Conservation (phyloP, 2,113 vertebrate genomes). For the Charina bottae region DNA sequence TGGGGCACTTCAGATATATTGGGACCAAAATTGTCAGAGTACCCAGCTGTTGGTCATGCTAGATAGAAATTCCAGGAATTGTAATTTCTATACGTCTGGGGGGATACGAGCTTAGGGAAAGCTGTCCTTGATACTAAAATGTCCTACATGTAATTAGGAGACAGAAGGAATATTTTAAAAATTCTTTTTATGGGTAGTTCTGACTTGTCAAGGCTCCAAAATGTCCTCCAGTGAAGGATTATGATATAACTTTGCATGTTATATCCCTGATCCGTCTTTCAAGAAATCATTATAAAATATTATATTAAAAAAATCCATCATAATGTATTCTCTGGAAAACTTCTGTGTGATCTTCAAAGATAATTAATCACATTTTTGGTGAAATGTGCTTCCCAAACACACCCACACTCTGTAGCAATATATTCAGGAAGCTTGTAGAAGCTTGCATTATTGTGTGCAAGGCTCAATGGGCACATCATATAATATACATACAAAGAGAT, state of each 20-base stretch:
- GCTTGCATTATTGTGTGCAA: rapidly evolving
- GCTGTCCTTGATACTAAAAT: constrained; percentile 15
- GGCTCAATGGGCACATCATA: not conserved
- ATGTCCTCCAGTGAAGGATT: constrained; percentile 33
- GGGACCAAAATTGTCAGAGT: not conserved
- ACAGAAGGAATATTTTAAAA: not conserved
- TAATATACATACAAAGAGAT: not conserved
- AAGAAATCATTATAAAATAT: constrained; percentile 38
- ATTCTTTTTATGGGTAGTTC: constrained; percentile 5
- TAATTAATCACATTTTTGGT: constrained; percentile 6
- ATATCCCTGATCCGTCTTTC: constrained; percentile 7
- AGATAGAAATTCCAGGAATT: not conserved
- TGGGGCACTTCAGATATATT: not conserved
- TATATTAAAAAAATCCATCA: constrained; percentile 28
- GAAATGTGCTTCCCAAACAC: constrained; percentile 28
- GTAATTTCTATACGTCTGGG: not conserved
- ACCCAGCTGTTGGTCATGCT: not conserved
- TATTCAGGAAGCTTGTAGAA: constrained; percentile 12
- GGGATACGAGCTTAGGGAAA: not conserved
- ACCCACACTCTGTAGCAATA: not conserved
- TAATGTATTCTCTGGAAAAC: constrained; percentile 38
- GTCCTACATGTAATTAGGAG: not conserved
- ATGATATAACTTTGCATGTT: not conserved
- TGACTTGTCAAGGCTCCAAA: constrained; percentile 21
- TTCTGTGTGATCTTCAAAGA: constrained; percentile 31